Base-by-base conservation (phyloP, 2,113 vertebrate genomes). In the Oreochromis tanganicae region DNA sequence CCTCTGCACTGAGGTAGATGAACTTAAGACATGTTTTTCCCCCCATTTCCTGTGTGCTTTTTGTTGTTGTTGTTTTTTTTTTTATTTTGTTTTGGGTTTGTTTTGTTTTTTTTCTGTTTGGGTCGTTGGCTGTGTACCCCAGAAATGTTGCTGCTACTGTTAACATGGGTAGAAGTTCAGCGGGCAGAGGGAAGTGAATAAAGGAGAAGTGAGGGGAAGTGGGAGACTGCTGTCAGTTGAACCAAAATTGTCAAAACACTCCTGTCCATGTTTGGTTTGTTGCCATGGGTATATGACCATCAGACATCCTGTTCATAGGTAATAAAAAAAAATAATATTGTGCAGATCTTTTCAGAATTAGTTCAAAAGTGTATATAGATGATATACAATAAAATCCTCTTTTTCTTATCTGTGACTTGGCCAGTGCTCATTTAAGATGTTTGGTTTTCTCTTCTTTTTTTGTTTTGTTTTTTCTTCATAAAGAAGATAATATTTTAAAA, bases 361-460 rank as follows among this genome's bases (percentile, higher is more conserved):
- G 82, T 93, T 94, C 54, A 90, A 92, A 93, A 71, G 88, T 97
- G 96, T 97, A 96, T 86, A 96, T 95, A 95, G 94, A 89, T 89
- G 80, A 94, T 95, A 95, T 87, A 95, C 93, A 96, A 95, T 96
- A 96, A 96, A 96, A 88, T 92, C 89, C 88, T 93, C 83, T 93
- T 95, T 96, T 95, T 92, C 83, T 85, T 91, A 93, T 9, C n/a
- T 32, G 27, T 59, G 88, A 17, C 32, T 82, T 54, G 61, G 5
- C 50, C 83, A 66, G 8, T 81, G 10, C 13, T 92, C n/a, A 73
- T 85, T 90, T 3, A 1, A 29, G 7, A 14, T 32, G 13, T n/a
- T n/a, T 0, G 13, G 19, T 29, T 63, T 36, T 36, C 4, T 36
- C 29, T 63, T 63, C 9, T 71, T 2, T 14, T 2, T 32, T 10